Evolutionary conservation across 1,140 invertebrate genomes (phyloP).

Genomic region (Melipona quadrifasciata): DNA sequence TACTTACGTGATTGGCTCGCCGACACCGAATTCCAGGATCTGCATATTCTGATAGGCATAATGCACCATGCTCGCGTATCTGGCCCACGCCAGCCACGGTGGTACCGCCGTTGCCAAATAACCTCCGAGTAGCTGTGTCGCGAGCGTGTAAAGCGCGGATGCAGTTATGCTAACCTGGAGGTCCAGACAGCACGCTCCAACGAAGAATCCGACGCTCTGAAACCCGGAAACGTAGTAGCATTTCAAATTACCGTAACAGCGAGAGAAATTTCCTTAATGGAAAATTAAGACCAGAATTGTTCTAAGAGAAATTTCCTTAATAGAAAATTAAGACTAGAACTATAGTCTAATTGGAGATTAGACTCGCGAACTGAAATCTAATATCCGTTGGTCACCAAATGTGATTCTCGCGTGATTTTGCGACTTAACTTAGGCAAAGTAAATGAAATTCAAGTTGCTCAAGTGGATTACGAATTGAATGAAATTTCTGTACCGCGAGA

Average conservation of each 20-base stretch:
- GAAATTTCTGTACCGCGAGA: too few relatives aligned
- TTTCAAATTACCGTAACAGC: neutral
- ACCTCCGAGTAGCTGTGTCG: conserved; percentile 91
- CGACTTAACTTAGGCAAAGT: too few relatives aligned
- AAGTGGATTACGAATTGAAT: too few relatives aligned
- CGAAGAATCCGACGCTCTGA: conserved; percentile 92
- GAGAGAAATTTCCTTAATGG: too few relatives aligned
- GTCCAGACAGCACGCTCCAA: conserved; percentile 91
- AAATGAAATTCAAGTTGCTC: too few relatives aligned
- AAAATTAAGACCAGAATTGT: too few relatives aligned
- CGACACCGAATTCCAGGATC: conserved; percentile 90
- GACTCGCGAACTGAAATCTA: too few relatives aligned
- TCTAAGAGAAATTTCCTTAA: too few relatives aligned
- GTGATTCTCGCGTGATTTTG: too few relatives aligned
- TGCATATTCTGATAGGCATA: conserved; percentile 95
- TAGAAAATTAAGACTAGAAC: too few relatives aligned
- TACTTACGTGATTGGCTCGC: conserved; percentile 86
- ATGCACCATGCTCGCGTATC: conserved; percentile 90
- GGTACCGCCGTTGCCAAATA: conserved; percentile 91
- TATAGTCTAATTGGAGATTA: too few relatives aligned
- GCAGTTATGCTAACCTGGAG: conserved; percentile 91
- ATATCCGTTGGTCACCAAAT: too few relatives aligned
- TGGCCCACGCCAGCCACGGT: conserved; percentile 90
- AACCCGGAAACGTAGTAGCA: neutral
- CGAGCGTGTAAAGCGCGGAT: conserved; percentile 90